Percentiles rank a stretch among this genome's conserved stretches.
phyloP scores from a whole-genome alignment of 2,888 invertebrate species.

The Apodemia hepburni region DNA sequence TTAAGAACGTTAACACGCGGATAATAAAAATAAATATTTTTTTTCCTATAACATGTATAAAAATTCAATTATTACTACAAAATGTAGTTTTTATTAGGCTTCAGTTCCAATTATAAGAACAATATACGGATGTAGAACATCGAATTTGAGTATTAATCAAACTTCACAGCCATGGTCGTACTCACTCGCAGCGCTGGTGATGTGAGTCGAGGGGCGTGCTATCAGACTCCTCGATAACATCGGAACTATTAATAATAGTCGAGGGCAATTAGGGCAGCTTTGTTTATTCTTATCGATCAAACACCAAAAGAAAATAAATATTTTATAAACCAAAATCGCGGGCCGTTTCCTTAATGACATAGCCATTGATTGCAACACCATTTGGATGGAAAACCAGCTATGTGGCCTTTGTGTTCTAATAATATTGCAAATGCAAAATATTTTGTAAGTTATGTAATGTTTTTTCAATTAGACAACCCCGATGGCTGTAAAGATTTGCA shows the following conservation, averaged over 20 bases:
- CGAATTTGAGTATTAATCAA: neutral
- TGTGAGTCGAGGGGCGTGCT: constrained; percentile 1
- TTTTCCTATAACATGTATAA: too few relatives aligned
- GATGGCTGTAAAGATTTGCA: neutral
- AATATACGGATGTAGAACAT: neutral
- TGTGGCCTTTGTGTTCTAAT: neutral
- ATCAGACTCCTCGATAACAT: constrained; percentile 25
- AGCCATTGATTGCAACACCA: constrained; percentile 21
- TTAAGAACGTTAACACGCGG: too few relatives aligned
- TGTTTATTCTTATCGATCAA: constrained; percentile 38
- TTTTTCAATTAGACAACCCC: neutral
- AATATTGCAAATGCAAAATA: neutral
- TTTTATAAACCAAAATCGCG: constrained; percentile 3
- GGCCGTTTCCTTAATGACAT: constrained; percentile 7
- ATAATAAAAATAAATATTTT: too few relatives aligned
- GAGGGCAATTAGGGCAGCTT: constrained; percentile 40
- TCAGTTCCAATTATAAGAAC: too few relatives aligned
- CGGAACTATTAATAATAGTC: constrained; percentile 36
- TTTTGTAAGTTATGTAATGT: neutral
- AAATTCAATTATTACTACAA: too few relatives aligned
- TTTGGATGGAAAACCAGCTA: neutral
- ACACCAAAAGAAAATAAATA: constrained; percentile 20
- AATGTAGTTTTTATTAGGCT: too few relatives aligned
- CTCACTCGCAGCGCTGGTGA: neutral
- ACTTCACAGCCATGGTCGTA: neutral